Evolutionary conservation across 2,888 invertebrate genomes (phyloP).

Genomic region (Acanthopleura granulata): DNA sequence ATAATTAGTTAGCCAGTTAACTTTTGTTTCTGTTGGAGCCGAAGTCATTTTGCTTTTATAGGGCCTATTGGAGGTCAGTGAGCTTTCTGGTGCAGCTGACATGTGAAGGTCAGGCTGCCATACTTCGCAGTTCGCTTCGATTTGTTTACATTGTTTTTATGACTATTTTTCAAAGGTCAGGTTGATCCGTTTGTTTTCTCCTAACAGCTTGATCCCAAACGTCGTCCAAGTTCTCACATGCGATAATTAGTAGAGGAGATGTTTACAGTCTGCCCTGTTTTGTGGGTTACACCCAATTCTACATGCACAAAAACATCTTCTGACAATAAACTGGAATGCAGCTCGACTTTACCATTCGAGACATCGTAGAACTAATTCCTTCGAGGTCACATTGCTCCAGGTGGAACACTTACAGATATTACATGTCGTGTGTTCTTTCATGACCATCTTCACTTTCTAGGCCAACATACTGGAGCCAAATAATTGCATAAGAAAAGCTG

Average conservation of each 20-base stretch:
- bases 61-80: neutral
- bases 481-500: too few species aligned
- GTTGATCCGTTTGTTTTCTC: neutral
- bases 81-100: neutral
- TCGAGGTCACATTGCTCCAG: too few species aligned
- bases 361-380: too few species aligned
- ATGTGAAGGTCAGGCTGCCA: neutral
- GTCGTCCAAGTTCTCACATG: neutral
- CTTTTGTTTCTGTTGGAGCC: too few species aligned
- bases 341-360: neutral
- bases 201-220: neutral
- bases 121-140: slow-evolving; percentile 1
- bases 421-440: too few species aligned
- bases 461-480: too few species aligned
- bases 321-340: neutral
- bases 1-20: too few species aligned
- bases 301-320: slow-evolving; percentile 1
- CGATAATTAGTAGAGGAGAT: neutral
- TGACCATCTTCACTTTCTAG: too few species aligned
- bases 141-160: slow-evolving; percentile 4
- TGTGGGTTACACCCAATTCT: neutral
- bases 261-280: neutral
- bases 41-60: too few species aligned
- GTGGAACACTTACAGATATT: too few species aligned
- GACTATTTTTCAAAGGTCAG: neutral